Evolutionary conservation across 2,797 vertebrate genomes (phyloP).

Genomic region (Pseudotriccus pelzelni): DNA sequence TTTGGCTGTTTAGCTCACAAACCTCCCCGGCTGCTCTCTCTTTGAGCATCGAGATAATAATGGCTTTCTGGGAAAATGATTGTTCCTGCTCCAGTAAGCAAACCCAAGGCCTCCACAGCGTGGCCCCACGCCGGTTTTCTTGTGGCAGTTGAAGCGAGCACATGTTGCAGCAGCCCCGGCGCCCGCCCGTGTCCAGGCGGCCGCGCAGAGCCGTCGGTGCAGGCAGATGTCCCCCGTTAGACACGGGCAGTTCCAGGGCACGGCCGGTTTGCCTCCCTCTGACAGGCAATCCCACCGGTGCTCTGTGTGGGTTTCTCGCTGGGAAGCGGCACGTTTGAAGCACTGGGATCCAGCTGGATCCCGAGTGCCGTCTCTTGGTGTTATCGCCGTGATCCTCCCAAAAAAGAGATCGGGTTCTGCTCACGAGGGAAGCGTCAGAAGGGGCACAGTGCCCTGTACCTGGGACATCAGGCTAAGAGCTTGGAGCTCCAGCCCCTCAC

Average conservation of each 20-base stretch:
- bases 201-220: neutral
- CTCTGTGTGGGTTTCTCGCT: neutral
- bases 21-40: neutral
- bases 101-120: neutral
- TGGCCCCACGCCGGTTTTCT: neutral
- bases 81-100: constrained; percentile 24
- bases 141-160: neutral
- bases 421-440: neutral
- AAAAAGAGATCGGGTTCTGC: neutral
- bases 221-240: neutral
- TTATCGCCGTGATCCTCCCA: neutral
- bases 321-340: neutral
- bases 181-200: neutral
- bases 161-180: neutral
- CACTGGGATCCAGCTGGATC: neutral
- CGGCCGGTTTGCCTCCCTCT: neutral
- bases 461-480: neutral
- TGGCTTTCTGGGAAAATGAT: neutral
- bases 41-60: neutral
- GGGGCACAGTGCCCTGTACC: neutral
- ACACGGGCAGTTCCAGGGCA: neutral
- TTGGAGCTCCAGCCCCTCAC: neutral
- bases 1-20: neutral
- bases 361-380: neutral
- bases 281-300: neutral